Evolutionary conservation across 2,888 invertebrate genomes (phyloP), one percentile per base, ranked within the genome.

Genomic region (Stenichneumon culpator): DNA sequence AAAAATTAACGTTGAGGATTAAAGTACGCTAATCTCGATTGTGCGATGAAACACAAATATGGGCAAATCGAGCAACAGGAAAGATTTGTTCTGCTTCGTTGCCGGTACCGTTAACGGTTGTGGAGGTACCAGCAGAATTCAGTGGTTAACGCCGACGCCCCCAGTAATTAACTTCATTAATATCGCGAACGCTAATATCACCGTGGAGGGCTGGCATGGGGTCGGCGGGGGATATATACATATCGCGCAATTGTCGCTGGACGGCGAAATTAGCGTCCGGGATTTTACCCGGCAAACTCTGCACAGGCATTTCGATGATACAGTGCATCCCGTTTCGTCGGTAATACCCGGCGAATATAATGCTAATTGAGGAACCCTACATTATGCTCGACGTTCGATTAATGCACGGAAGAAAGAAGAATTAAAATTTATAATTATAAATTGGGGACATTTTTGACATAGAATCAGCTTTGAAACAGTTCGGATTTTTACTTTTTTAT

Each of bases 101-200:
- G 63, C 25, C 36, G 60, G 22, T 22, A 75, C 60, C 47, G n/a
- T 70, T 57, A 52, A 57, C 67, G 69, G 28, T 19, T 25, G 39
- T 50, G 28, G 39, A 47, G 47, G 73, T 44, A 63, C 67, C 57
- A 60, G 78, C 54, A 77, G 65, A 70, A 80, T 80, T 84, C 52
- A 70, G 73, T 69, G 77, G 80, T 79, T 75, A 79, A 79, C 50
- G 74, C 60, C 69, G 50, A 75, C 79, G 79, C 82, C 82, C 75
- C 63, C 60, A 79, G 86, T 84, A 87, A 87, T 87, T 86, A 87
- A 87, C 84, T 87, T 82, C 87, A 84, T 87, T 87, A 87, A 86
- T 84, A 86, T 86, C 82, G 74, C 57, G 72, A 80, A 73, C 78
- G 87, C 78, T 86, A 86, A 87, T 83, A 78, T 83, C 81, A 81